These are phyloP conservation scores for Ips typographus DNA, from an alignment of 1,140 invertebrate genomes.

Conservation along the genomic window DNA sequence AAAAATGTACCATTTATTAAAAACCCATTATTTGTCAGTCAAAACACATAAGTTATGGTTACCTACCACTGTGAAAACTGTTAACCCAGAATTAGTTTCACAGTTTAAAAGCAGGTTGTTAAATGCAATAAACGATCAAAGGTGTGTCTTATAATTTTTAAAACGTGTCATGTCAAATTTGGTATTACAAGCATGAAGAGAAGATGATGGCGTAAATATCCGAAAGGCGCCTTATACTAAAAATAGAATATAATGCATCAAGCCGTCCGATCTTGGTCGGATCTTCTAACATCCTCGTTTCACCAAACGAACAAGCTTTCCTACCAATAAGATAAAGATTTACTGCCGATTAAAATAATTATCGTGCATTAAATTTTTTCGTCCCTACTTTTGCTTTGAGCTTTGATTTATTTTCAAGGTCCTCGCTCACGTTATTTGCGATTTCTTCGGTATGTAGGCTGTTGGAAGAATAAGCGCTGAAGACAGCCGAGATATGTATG, in stretches of 20 bases:
- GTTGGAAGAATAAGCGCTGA: background rate
- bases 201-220: background rate
- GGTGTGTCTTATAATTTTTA: slow-evolving; percentile 5
- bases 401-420: slow-evolving; percentile 16
- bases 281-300: slow-evolving; percentile 4
- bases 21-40: too few species aligned
- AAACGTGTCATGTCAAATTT: slow-evolving; percentile 4
- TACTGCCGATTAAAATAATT: slow-evolving; percentile 20
- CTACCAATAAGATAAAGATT: slow-evolving; percentile 8
- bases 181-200: background rate
- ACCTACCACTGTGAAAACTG: too few species aligned
- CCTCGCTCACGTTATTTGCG: background rate
- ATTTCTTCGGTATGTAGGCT: slow-evolving; percentile 5
- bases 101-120: too few species aligned
- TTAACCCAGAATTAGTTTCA: too few species aligned
- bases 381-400: background rate
- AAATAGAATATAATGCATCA: slow-evolving; percentile 3
- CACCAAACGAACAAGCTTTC: slow-evolving; percentile 4
- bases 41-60: too few species aligned
- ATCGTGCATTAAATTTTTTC: slow-evolving; percentile 16
- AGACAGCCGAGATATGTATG: slow-evolving; percentile 13
- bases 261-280: background rate
- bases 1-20: too few species aligned
- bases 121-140: too few species aligned
- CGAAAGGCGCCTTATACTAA: background rate